phyloP scores from a whole-genome alignment of 2,113 vertebrate genomes.

The Macaca nemestrina region DNA sequence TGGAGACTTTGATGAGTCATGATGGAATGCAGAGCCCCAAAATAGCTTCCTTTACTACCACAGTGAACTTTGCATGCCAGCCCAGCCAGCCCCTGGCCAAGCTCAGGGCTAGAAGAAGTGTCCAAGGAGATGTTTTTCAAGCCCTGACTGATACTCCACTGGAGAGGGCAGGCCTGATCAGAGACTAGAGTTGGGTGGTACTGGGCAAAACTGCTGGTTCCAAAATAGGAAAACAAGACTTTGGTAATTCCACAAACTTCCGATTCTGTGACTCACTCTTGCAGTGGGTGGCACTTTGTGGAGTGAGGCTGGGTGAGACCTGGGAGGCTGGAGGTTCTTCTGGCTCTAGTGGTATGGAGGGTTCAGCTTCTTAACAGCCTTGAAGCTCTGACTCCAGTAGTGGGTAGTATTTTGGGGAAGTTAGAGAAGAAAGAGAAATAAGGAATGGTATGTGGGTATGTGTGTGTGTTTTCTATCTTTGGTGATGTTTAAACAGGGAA shows the following conservation, averaged over 20 bases:
- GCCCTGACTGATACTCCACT: background rate
- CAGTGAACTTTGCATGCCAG: background rate
- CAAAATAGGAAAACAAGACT: background rate
- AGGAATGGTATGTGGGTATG: background rate
- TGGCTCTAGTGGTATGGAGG: background rate
- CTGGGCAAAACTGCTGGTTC: background rate
- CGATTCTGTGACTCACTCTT: background rate
- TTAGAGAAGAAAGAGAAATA: background rate
- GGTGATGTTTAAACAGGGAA: background rate
- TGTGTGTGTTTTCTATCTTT: background rate
- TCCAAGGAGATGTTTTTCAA: background rate
- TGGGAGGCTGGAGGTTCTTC: background rate
- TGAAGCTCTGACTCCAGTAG: background rate
- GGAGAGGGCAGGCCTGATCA: background rate
- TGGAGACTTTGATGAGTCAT: background rate
- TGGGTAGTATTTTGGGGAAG: background rate
- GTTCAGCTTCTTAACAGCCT: background rate
- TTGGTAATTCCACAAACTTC: background rate
- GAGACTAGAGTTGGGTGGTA: background rate
- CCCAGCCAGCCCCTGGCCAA: background rate
- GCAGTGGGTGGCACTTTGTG: background rate
- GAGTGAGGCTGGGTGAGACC: background rate
- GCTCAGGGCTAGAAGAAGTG: no score
- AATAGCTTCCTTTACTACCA: background rate
- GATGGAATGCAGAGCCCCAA: background rate